Evolutionary conservation across 2,797 vertebrate genomes (phyloP).

Genomic region (Rachycentron canadum): DNA sequence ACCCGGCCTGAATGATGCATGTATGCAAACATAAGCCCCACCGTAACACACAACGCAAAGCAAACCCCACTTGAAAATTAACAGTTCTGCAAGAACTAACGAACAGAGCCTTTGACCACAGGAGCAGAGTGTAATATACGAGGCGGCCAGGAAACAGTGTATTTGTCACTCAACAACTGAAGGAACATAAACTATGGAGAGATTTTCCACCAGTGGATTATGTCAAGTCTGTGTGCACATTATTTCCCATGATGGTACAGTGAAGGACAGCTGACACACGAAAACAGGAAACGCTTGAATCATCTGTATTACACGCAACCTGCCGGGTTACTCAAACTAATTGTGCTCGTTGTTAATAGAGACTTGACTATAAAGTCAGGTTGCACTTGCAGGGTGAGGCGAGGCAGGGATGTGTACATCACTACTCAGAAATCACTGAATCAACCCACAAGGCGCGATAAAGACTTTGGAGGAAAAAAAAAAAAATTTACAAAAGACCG

Average conservation of each 20-base stretch:
- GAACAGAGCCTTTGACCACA: not conserved
- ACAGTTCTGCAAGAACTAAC: not conserved
- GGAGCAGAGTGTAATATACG: not conserved
- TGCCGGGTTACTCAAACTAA: not conserved
- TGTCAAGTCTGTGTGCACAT: not conserved
- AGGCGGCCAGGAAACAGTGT: not conserved
- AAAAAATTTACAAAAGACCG: not conserved
- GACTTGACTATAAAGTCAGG: slow-evolving; percentile 37
- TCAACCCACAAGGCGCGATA: not conserved
- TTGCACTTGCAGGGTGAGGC: slow-evolving; percentile 17
- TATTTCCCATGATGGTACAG: not conserved
- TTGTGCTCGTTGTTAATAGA: not conserved
- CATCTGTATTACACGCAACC: not conserved
- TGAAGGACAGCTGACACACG: not conserved
- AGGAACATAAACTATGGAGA: not conserved
- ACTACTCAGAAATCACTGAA: slow-evolving; percentile 5
- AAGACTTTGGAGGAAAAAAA: not conserved
- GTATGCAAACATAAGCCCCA: slow-evolving; percentile 7
- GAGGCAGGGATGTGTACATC: slow-evolving; percentile 21
- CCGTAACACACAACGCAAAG: not conserved
- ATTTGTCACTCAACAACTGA: not conserved
- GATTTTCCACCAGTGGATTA: not conserved
- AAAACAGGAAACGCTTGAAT: not conserved
- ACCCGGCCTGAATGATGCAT: not conserved
- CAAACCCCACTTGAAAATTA: not conserved